phyloP scores from a whole-genome alignment of 2,113 vertebrate genomes.

The Chlorodrepanis virens region DNA sequence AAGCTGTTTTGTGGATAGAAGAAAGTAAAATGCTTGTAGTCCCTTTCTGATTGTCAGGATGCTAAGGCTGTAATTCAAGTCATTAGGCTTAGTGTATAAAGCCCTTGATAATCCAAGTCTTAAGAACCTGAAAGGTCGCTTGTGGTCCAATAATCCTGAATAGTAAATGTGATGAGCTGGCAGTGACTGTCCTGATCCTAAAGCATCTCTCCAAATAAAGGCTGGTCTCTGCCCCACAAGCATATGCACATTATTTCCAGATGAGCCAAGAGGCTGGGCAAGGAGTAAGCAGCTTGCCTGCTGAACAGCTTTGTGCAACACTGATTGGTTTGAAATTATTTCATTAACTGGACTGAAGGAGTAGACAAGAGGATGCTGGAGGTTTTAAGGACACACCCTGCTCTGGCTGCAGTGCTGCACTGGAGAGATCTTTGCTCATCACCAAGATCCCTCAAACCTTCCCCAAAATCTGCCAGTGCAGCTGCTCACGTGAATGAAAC shows the following conservation, averaged over 20 bases:
- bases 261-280: background rate
- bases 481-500: background rate
- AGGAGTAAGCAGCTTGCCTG: background rate
- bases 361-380: background rate
- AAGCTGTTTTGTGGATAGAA: conserved; percentile 12
- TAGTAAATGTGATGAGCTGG: conserved; percentile 20
- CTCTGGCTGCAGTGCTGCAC: background rate
- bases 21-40: conserved; percentile 32
- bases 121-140: conserved; percentile 62
- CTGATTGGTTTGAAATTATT: background rate
- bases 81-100: conserved; percentile 56
- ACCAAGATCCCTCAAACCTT: background rate
- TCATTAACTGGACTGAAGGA: background rate
- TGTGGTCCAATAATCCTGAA: conserved; percentile 45
- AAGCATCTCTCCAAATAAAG: conserved; percentile 25
- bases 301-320: background rate
- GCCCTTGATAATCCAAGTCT: conserved; percentile 40
- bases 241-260: background rate
- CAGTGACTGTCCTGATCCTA: conserved; percentile 25
- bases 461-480: background rate
- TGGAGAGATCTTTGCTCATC: background rate
- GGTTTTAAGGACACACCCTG: background rate
- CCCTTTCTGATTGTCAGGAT: conserved; percentile 25
- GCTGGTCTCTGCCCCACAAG: background rate
- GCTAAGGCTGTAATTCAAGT: conserved; percentile 41